A percentile compares a stretch with the other conserved stretches of the same genome.
These are phyloP conservation scores for Nannobrachium achirus DNA, from an alignment of 2,113 vertebrate genomes.

Conservation along the genomic window DNA sequence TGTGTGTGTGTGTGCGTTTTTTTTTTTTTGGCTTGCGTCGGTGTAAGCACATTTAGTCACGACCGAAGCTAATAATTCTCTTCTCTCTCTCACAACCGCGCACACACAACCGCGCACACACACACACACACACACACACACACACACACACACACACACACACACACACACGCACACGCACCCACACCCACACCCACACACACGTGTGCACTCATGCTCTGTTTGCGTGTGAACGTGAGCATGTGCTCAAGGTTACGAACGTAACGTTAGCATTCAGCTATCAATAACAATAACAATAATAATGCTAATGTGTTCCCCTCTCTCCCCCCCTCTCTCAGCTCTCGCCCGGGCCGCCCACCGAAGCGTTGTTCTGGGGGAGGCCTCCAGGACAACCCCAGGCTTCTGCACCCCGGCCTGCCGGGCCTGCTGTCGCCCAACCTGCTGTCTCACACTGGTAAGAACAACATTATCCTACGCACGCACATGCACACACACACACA, in stretches of 20 bases:
- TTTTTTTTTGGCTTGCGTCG: slow-evolving; percentile 23
- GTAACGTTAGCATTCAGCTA: not conserved
- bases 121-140: too few species aligned
- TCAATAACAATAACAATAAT: not conserved
- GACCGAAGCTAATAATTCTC: not conserved
- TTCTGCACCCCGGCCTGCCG: slow-evolving; percentile 88
- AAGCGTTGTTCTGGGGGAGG: slow-evolving; percentile 89
- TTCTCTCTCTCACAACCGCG: not conserved
- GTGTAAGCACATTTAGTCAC: slow-evolving; percentile 30
- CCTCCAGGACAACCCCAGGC: slow-evolving; percentile 87
- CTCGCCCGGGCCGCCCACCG: slow-evolving; percentile 91
- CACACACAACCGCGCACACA: too few species aligned
- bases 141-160: too few species aligned
- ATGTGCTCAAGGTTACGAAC: too few species aligned
- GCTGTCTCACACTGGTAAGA: slow-evolving; percentile 90
- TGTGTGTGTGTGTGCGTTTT: not conserved
- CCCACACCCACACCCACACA: slow-evolving; percentile 1
- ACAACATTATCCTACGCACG: not conserved
- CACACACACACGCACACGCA: too few species aligned
- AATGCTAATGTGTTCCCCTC: not conserved
- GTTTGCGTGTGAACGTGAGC: not conserved
- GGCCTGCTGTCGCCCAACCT: slow-evolving; percentile 90
- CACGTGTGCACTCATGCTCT: not conserved
- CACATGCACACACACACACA: too few species aligned
- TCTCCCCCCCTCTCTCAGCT: slow-evolving; percentile 78